Base-by-base conservation (phyloP, 2,888 invertebrate genomes). In the Torymus tubicola region DNA sequence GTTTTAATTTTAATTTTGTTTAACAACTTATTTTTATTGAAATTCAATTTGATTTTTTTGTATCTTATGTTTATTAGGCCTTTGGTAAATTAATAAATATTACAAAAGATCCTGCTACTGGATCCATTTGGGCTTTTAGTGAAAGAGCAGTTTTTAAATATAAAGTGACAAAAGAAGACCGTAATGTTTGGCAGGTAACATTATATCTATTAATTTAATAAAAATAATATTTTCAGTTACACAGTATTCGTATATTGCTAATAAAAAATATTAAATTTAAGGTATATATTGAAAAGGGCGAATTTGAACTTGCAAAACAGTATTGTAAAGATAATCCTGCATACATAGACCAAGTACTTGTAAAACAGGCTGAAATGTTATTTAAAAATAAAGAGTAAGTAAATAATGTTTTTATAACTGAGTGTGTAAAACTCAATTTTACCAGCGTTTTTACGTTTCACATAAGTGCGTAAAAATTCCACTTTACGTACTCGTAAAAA, bases 281-380 rank as follows among this genome's bases (percentile, higher is more conserved):
- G 88, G 95, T 98, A 84, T 98, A 97, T 89, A 93, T 97, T 63
- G 95, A 96, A 74, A 95, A 95, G 87, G 94, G 95, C 71, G 94
- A 97, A 86, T 98, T 97, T 88, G 96, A 96, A 82, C 90, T 96
- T 78, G 98, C 99, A 0, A 97, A 96, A 88, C 94, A 95, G 82
- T 96, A 96, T 90, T 96, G 97, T 67, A 93, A 94, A 81, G 94
- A 95, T 83, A 97, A 97, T 90, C 95, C 95, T 0, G 95, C 95
- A 0, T 94, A 95, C 86, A 92, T 96, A 84, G 96, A 98, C 88
- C 94, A 95, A 84, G 96, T 98, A 0, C 93, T 97, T 42, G 95
- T 96, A 0, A 96, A 96, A 89, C 97, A 98, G 91, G 98, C 98
- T 0, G 97, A 98, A 86, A 92, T 95, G 87, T 92, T 96, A 2